These are phyloP conservation scores for Acrocephalus kingi DNA, from an alignment of 2,113 vertebrate species.

Conservation along the genomic window DNA sequence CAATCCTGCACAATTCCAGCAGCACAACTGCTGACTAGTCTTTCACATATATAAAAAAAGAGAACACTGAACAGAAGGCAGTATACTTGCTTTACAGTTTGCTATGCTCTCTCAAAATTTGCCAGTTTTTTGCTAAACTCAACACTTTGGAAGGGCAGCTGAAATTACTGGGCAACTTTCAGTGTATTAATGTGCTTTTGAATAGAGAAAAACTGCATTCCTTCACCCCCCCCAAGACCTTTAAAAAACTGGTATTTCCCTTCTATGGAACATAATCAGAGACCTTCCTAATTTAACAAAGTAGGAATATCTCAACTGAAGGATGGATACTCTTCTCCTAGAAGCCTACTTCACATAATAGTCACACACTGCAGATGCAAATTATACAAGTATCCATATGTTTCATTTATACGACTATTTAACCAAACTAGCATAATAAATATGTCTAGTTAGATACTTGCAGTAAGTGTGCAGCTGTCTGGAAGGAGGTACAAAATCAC, in stretches of 20 bases:
- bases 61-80: not conserved
- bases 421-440: slow-evolving; percentile 52
- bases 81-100: not conserved
- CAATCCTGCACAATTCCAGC: not conserved
- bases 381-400: slow-evolving; percentile 36
- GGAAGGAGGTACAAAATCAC: slow-evolving; percentile 51
- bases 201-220: not conserved
- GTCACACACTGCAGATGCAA: slow-evolving; percentile 10
- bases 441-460: slow-evolving; percentile 55
- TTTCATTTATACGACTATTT: slow-evolving; percentile 38
- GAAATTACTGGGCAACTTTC: not conserved
- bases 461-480: slow-evolving; percentile 63
- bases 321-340: not conserved
- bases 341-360: slow-evolving; percentile 5
- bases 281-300: not conserved
- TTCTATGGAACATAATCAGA: not conserved
- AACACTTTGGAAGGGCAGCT: not conserved
- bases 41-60: not conserved
- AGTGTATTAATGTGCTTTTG: not conserved
- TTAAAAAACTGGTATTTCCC: not conserved
- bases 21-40: not conserved
- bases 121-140: not conserved
- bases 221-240: not conserved
- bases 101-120: not conserved
- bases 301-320: not conserved